phyloP scores from a whole-genome alignment of 2,888 invertebrate genomes.

The Idaea straminata region DNA sequence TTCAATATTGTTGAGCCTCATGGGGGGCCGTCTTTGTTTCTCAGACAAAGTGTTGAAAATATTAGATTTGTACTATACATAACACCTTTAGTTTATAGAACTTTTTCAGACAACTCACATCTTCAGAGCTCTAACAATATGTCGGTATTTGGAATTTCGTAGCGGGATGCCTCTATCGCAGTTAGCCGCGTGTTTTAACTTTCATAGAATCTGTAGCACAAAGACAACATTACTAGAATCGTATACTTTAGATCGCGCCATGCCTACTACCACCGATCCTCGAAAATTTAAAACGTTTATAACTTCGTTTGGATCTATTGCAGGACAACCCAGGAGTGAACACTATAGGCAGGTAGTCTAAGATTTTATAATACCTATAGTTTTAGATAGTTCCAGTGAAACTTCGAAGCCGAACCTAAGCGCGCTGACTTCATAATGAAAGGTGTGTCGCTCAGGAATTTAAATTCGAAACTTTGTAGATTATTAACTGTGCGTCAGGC shows the following conservation, averaged over 20 bases:
- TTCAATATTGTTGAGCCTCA: slow-evolving; percentile 3
- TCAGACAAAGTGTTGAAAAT: neutral
- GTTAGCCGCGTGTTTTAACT: too few relatives aligned
- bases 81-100: too few relatives aligned
- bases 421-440: slow-evolving; percentile 67
- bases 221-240: too few relatives aligned
- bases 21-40: neutral
- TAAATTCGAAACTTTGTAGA: slow-evolving; percentile 24
- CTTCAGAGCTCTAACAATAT: too few relatives aligned
- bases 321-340: slow-evolving; percentile 53
- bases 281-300: too few relatives aligned
- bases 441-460: slow-evolving; percentile 69
- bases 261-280: too few relatives aligned
- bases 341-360: neutral
- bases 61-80: neutral
- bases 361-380: slow-evolving; percentile 47
- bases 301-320: too few relatives aligned
- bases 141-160: too few relatives aligned
- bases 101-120: too few relatives aligned
- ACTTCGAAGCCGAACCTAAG: slow-evolving; percentile 48
- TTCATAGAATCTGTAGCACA: too few relatives aligned
- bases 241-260: too few relatives aligned
- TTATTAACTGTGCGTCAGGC: slow-evolving; percentile 19
- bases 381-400: slow-evolving; percentile 39
- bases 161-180: too few relatives aligned